These are phyloP conservation scores for Choristoneura rosaceana DNA, from an alignment of 2,888 invertebrate species.

Conservation along the genomic window DNA sequence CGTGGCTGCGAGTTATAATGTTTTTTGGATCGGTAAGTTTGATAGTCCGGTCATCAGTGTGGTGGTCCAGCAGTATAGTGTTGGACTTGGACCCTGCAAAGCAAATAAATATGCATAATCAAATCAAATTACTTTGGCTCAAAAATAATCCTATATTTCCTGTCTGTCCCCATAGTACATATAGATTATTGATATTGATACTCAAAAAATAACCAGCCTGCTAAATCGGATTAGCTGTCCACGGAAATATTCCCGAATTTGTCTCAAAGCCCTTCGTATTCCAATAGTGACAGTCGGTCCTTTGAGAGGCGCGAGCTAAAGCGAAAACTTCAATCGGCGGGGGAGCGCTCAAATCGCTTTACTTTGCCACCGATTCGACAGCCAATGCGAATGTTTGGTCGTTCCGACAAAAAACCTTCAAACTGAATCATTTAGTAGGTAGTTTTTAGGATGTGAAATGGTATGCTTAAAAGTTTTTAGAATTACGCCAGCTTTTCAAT, in stretches of 20 bases:
- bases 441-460: no score
- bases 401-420: constrained; percentile 25
- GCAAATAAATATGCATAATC: no score
- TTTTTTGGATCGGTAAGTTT: no score
- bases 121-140: no score
- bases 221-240: constrained; percentile 14
- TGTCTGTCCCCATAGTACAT: no score
- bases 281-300: constrained; percentile 58
- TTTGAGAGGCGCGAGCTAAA: constrained; percentile 55
- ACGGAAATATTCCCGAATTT: constrained; percentile 32
- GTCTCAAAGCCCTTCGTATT: constrained; percentile 48
- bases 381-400: constrained; percentile 49
- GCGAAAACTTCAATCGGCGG: constrained; percentile 63
- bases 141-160: no score
- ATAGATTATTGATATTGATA: background rate
- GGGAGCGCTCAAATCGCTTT: constrained; percentile 63
- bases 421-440: constrained; percentile 26
- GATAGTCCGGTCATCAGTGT: no score
- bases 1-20: no score
- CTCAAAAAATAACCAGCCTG: background rate
- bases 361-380: constrained; percentile 48
- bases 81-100: no score
- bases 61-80: no score
- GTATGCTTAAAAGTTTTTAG: no score
- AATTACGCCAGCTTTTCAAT: no score